Percentiles rank a stretch among this genome's conserved stretches.
phyloP scores from a whole-genome alignment of 2,113 vertebrate genomes.

The Oncorhynchus masou region DNA sequence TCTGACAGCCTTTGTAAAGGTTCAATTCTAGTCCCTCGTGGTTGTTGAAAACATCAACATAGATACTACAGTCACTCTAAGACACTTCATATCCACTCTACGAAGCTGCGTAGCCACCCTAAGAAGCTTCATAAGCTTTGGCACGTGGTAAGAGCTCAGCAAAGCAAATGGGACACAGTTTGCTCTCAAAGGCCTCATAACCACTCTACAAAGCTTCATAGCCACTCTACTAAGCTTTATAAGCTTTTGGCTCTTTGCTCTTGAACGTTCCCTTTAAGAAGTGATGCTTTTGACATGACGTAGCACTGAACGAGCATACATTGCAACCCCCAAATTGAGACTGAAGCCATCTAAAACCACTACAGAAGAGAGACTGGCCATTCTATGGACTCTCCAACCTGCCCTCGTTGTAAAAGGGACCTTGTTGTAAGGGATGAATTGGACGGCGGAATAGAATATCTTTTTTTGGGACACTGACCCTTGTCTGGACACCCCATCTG shows the following conservation, averaged over 20 bases:
- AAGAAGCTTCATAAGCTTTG: not conserved
- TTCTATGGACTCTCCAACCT: not conserved
- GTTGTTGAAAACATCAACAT: not conserved
- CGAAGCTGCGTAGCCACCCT: not conserved
- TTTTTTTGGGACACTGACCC: not conserved
- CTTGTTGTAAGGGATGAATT: not conserved
- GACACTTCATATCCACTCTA: constrained; percentile 1
- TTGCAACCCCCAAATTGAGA: not conserved
- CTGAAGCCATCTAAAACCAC: not conserved
- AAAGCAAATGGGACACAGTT: not conserved
- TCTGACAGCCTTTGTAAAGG: not conserved
- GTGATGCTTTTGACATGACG: not conserved
- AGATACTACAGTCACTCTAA: not conserved
- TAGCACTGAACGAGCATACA: not conserved
- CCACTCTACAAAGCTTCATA: too few relatives aligned
- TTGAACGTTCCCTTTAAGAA: constrained; percentile 9
- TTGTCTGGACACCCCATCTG: not conserved
- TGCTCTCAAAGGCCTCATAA: too few relatives aligned
- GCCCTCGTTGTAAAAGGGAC: not conserved
- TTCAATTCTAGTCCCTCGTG: not conserved
- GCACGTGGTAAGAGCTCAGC: not conserved
- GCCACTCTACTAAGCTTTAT: not conserved
- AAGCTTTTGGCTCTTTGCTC: not conserved
- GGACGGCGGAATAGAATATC: not conserved
- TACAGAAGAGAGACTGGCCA: not conserved